Percentiles rank a stretch among this genome's conserved stretches.
Conservation (phyloP, 1,140 invertebrate species). For the Drosophila pseudoananassae region DNA sequence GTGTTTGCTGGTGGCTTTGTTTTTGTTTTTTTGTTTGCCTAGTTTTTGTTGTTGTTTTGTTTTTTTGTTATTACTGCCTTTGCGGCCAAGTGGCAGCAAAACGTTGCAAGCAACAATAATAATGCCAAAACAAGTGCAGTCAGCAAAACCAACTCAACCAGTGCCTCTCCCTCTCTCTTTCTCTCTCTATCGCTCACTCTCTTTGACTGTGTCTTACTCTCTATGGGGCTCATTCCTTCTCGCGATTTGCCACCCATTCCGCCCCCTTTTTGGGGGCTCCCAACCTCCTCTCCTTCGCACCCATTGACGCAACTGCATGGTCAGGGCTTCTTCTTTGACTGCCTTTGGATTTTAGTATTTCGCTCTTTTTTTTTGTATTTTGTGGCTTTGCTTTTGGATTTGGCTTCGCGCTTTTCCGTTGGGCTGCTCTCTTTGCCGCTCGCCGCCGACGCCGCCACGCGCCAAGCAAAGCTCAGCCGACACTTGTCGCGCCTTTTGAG, state of each 20-base stretch:
- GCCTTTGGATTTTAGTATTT: constrained; percentile 19
- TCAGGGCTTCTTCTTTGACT: constrained; percentile 56
- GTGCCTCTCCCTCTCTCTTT: constrained; percentile 35
- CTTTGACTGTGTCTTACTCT: no score
- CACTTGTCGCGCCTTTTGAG: constrained; percentile 57
- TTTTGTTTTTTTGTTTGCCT: constrained; percentile 14
- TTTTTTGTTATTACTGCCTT: constrained; percentile 36
- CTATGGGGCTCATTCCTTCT: neutral
- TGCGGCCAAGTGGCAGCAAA: constrained; percentile 54
- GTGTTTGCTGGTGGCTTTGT: neutral
- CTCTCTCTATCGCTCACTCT: neutral
- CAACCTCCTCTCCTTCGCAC: constrained; percentile 10
- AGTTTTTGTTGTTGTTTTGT: neutral
- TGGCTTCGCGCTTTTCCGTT: constrained; percentile 36
- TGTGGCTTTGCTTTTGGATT: constrained; percentile 18
- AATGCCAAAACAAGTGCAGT: constrained; percentile 62
- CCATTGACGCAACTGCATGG: constrained; percentile 52
- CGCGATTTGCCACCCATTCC: constrained; percentile 9
- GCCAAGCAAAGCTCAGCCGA: constrained; percentile 54
- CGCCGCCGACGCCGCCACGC: constrained; percentile 10
- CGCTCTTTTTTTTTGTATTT: constrained; percentile 5
- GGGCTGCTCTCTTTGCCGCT: constrained; percentile 36
- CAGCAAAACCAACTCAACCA: constrained; percentile 70
- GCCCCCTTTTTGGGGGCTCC: neutral
- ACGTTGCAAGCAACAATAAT: constrained; percentile 62